phyloP scores from a whole-genome alignment of 2,888 invertebrate species.

The Noctua fimbriata region DNA sequence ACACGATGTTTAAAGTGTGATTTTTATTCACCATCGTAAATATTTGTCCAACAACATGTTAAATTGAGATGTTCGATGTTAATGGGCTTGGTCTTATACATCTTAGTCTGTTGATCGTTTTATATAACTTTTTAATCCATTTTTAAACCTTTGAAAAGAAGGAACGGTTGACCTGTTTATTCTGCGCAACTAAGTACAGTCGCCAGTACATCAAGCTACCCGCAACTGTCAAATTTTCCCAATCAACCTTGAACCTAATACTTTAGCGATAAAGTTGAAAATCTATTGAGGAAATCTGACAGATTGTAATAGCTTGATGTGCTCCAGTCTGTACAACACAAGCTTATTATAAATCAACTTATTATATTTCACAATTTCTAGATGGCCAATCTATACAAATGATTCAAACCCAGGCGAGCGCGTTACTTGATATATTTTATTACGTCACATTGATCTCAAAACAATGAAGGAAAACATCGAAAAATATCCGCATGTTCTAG shows the following conservation, averaged over 20 bases:
- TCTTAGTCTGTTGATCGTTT: background rate
- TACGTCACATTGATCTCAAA: background rate
- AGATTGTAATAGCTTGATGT: too few relatives aligned
- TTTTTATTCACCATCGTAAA: constrained; percentile 60
- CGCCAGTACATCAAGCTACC: too few relatives aligned
- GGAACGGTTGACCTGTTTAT: background rate
- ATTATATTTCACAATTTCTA: background rate
- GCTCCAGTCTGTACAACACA: background rate
- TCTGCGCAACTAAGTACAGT: background rate
- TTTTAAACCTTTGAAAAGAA: background rate
- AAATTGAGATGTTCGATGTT: constrained; percentile 9
- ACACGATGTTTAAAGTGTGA: constrained; percentile 39
- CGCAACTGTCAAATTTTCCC: too few relatives aligned
- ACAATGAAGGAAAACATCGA: too few relatives aligned
- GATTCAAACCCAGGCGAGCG: background rate
- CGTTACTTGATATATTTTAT: background rate
- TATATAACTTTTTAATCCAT: background rate
- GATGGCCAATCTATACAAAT: background rate
- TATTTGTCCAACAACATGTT: constrained; percentile 24
- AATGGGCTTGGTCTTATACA: background rate
- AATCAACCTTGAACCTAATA: too few relatives aligned
- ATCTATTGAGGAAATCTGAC: too few relatives aligned
- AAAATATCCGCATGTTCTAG: too few relatives aligned
- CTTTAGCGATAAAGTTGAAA: too few relatives aligned
- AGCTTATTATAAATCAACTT: background rate